phyloP scores from a whole-genome alignment of 2,888 invertebrate genomes.

The Himalopsyche anomala region DNA sequence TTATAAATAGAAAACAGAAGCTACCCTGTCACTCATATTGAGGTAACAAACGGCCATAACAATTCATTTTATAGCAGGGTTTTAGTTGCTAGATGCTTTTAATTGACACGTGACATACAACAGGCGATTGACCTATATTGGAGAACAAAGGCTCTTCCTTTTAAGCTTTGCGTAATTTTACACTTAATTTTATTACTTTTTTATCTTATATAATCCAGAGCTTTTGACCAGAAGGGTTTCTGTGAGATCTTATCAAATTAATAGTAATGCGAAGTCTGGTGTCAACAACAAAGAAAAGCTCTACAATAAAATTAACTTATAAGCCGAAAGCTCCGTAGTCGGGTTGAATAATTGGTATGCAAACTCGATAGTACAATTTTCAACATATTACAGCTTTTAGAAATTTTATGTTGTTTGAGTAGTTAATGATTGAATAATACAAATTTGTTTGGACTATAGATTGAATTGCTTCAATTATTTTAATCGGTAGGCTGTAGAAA shows the following conservation, averaged over 20 bases:
- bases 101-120: conserved; percentile 57
- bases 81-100: conserved; percentile 47
- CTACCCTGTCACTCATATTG: conserved; percentile 53
- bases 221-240: neutral
- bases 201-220: neutral
- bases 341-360: neutral
- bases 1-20: conserved; percentile 30
- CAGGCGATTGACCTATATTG: conserved; percentile 51
- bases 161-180: neutral
- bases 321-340: neutral
- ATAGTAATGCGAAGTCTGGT: neutral
- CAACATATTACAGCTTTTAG: no score
- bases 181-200: neutral
- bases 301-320: neutral
- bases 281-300: neutral
- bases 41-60: conserved; percentile 51
- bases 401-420: no score
- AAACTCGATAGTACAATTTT: no score
- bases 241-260: neutral
- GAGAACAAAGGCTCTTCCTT: conserved; percentile 13
- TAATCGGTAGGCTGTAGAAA: no score
- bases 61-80: conserved; percentile 37
- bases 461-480: no score
- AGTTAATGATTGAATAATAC: no score
- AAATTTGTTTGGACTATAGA: no score